A percentile compares a stretch with the other conserved stretches of the same genome.
Conservation (phyloP, 1,140 invertebrate genomes). For the Helicoverpa armigera region DNA sequence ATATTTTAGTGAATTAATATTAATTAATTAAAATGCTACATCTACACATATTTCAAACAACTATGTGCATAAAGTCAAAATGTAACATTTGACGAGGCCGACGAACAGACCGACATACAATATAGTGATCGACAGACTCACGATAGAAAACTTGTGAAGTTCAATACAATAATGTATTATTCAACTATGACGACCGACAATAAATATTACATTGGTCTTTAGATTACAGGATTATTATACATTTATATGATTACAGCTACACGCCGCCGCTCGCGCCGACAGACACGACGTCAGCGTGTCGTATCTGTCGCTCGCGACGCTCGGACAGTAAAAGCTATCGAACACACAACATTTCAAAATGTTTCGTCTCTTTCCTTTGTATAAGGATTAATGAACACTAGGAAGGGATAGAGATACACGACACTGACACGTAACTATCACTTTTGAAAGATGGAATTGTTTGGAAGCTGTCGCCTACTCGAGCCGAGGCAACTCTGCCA, state of each 20-base stretch:
- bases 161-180: constrained; percentile 35
- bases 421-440: constrained; percentile 23
- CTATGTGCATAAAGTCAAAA: constrained; percentile 7
- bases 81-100: background rate
- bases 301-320: constrained; percentile 7
- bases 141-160: constrained; percentile 40
- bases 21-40: background rate
- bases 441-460: background rate
- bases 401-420: constrained; percentile 23
- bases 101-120: background rate
- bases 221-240: constrained; percentile 48
- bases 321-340: constrained; percentile 27
- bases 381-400: constrained; percentile 40
- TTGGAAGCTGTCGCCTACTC: constrained; percentile 3
- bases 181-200: constrained; percentile 36
- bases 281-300: background rate
- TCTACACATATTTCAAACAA: background rate
- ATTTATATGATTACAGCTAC: constrained; percentile 25
- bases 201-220: constrained; percentile 50
- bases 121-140: constrained; percentile 33
- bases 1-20: background rate
- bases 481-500: background rate
- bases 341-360: constrained; percentile 43
- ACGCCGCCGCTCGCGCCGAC: background rate
- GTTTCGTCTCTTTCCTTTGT: constrained; percentile 38